Evolutionary conservation across 2,797 vertebrate genomes (phyloP), one percentile per base, ranked within the genome.

Genomic region (Spinus olivaceus): DNA sequence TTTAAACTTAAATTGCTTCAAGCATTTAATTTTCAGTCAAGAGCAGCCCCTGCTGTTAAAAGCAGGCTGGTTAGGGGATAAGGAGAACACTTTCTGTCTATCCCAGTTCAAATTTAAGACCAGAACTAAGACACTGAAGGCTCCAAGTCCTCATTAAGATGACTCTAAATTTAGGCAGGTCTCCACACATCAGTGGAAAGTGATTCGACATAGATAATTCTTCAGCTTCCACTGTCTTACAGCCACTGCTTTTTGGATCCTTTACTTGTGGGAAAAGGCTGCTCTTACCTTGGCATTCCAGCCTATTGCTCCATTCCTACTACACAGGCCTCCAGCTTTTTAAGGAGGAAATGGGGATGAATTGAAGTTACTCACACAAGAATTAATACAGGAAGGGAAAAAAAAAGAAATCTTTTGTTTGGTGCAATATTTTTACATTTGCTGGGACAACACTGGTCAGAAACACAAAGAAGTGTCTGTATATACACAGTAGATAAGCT

Each of bases 101-200:
- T 9, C 11, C 24, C 13, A 8, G 22, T 46, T 32, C 35, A 54
- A 23, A 22, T n/a, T 7, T 21, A 74, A 86, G 47, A 56, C 47
- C 33, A 63, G 56, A 81, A 66, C 10, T 49, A 33, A 65, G 47
- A 37, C 24, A 28, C 0, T 3, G 35, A 78, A 49, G 17, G 39
- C 21, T 83, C 23, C 2, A 12, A 50, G 18, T 18, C 14, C 28
- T 67, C 0, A 0, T 32, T 30, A 21, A 35, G 32, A n/a, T 37
- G 14, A 47, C 15, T 42, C 33, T 14, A 10, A 65, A 47, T 47
- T 37, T 24, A 37, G 42, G 8, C 69, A 77, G 35, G 30, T 49
- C 22, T 63, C 51, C 25, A 18, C 3, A 0, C 8, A 5, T n/a
- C 30, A 27, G 0, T 15, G 3, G 2, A 27, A 30, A 2, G 3